Percentiles rank a stretch among this genome's conserved stretches.
Conservation (phyloP, 2,888 invertebrate species). For the Scelioninae gen. 2 region DNA sequence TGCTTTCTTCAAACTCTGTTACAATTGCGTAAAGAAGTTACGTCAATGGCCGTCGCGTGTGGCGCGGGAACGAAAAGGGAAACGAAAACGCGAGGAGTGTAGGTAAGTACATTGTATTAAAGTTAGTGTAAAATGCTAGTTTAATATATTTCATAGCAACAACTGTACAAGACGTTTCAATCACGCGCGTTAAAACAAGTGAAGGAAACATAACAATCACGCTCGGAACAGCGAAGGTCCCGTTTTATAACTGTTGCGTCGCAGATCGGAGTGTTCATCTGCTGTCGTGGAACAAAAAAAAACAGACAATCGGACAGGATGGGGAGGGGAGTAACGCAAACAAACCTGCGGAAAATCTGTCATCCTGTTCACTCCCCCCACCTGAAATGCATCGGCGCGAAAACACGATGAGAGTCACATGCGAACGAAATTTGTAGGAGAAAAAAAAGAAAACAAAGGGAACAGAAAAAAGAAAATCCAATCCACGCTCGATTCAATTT, state of each 20-base stretch:
- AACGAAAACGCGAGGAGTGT: not conserved
- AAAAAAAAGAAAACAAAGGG: too few species aligned
- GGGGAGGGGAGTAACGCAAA: too few species aligned
- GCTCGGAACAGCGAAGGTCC: constrained; percentile 8
- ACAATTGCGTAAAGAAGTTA: not conserved
- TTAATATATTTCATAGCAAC: constrained; percentile 75
- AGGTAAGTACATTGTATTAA: constrained; percentile 49
- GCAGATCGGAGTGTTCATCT: constrained; percentile 9
- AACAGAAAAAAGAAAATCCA: constrained; percentile 2
- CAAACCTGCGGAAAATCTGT: not conserved
- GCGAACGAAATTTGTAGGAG: constrained; percentile 4
- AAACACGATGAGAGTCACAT: constrained; percentile 10
- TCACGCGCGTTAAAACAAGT: constrained; percentile 70
- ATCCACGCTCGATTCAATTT: constrained; percentile 20
- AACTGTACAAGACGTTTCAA: constrained; percentile 74
- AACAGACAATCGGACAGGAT: too few species aligned
- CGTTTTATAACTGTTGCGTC: constrained; percentile 17
- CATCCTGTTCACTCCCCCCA: not conserved
- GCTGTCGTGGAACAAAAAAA: constrained; percentile 3
- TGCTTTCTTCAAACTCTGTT: constrained; percentile 15
- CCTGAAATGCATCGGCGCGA: constrained; percentile 13
- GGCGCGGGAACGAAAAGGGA: not conserved
- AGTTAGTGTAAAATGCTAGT: constrained; percentile 74
- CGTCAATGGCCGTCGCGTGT: too few species aligned
- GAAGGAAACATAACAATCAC: constrained; percentile 50